phyloP scores from a whole-genome alignment of 2,888 invertebrate species.

The Agrilus biguttatus region DNA sequence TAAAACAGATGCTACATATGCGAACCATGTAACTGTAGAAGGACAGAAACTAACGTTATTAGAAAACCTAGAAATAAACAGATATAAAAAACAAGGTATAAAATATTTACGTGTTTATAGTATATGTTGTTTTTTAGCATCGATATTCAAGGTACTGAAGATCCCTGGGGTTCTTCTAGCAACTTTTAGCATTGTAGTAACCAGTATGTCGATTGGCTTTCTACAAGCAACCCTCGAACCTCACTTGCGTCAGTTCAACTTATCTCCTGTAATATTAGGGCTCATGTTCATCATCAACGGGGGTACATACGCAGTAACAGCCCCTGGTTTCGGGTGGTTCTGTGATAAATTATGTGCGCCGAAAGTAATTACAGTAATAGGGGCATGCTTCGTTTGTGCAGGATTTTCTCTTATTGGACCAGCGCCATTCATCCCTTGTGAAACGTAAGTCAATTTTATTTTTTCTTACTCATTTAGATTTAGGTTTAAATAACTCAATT shows the following conservation, averaged over 20 bases:
- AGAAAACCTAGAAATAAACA: too few relatives aligned
- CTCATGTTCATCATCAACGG: slow-evolving; percentile 77
- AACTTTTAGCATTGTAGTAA: slow-evolving; percentile 56
- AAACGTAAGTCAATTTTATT: slow-evolving; percentile 34
- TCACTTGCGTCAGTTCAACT: slow-evolving; percentile 60
- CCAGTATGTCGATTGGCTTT: slow-evolving; percentile 74
- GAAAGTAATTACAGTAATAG: slow-evolving; percentile 51
- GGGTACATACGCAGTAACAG: slow-evolving; percentile 62
- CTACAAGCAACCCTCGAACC: slow-evolving; percentile 80
- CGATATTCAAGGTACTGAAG: slow-evolving; percentile 46
- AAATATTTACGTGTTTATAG: too few relatives aligned
- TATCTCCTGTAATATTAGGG: slow-evolving; percentile 57
- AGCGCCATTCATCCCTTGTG: slow-evolving; percentile 55
- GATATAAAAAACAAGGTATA: too few relatives aligned
- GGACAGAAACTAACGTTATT: too few relatives aligned
- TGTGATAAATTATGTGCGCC: slow-evolving; percentile 56
- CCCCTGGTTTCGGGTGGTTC: slow-evolving; percentile 68
- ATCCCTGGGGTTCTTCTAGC: slow-evolving; percentile 64
- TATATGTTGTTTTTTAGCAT: slow-evolving; percentile 33
- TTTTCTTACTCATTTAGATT: not conserved
- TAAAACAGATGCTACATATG: too few relatives aligned
- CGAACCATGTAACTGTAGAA: too few relatives aligned
- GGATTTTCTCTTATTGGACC: slow-evolving; percentile 70
- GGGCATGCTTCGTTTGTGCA: slow-evolving; percentile 48
- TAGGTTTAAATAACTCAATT: not conserved